Evolutionary conservation across 2,113 vertebrate species (phyloP), one percentile per base, ranked within the genome.

Genomic region (Oncorhynchus tshawytscha): DNA sequence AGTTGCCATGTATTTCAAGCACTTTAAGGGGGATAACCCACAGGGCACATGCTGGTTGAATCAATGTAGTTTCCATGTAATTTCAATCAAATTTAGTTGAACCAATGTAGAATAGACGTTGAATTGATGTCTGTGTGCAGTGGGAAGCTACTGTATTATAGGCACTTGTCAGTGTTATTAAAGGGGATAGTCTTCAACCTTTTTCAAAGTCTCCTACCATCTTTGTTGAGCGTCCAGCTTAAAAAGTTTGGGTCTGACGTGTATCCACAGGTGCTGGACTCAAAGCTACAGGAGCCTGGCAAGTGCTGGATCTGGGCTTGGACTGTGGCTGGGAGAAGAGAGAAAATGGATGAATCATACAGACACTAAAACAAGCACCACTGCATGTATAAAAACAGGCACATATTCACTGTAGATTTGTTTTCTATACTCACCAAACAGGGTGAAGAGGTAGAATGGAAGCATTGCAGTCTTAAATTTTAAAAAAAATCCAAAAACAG

Each of bases 241-340:
- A 87, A 86, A 69, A 92, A 93, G 5, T 79, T 83, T 18, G 81
- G 81, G 64, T 95, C 94, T 13, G 94, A 94, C 27, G 90, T 91
- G 86, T 96, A 98, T 73, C 91, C 93, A 72, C 96, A 98, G 81
- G 93, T 94, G 88, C 82, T 91, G 76, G 91, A 90, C 78, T 96
- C 93, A 89, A 98, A 98, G 79, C 91, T 86, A 82, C 96, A 98
- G 31, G 97, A 97, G 49, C 96, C 97, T 15, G 91, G 86, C n/a
- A 93, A 71, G 31, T 91, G 87, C 75, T 89, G 81, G 79, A 5
- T 74, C 62, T 83, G 67, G 49, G 88, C 88, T 65, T 84, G 87
- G 68, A 93, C 86, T 57, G 81, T 65, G 18, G 84, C 92, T 87
- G 92, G 73, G 77, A 82, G 78, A 70, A 88, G 45, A 78, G 70